Evolutionary conservation across 2,888 invertebrate genomes (phyloP), one percentile per base, ranked within the genome.

Genomic region (Eumacrocentrus americanus): DNA sequence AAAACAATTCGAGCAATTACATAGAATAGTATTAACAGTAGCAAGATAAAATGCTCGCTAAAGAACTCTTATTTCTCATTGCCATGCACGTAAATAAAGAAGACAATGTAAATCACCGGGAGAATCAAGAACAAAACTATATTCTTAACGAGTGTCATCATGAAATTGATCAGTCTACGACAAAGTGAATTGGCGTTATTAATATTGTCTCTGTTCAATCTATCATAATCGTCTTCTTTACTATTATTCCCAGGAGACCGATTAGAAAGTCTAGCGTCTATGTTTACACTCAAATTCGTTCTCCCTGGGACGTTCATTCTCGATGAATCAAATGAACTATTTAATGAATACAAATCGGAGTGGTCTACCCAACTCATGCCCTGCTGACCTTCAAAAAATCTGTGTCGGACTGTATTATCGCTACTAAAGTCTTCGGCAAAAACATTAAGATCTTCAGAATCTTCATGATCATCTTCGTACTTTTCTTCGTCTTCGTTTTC

Each of bases 71-170:
- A 53, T 12, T 58, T 37, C n/a, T 53, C 38, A 47, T 59, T 22
- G 3, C 18, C 44, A 40, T 46, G 25, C 22, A 59, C 37, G 20
- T 53, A 59, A 53, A 61, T 56, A 12, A 37, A 75, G 35, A 74
- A 63, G 0, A 63, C 64, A 50, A 76, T 62, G 52, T 76, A 75
- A 22, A 57, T 61, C 14, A 56, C 58, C 38, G 76, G 76, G 18
- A 76, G 52, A 23, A 75, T 25, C 2, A 60, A 67, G 53, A 76
- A 70, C n/a, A 76, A 55, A 48, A 74, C 29, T 3, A 75, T 4
- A 63, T 75, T 72, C 47, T 69, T 71, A 4, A 75, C 4, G 7
- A 74, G 18, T 16, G 37, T 60, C 1, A 68, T 5, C 18, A 61
- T 35, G 50, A 65, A 57, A 52, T 62, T 42, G 44, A 52, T 61